Evolutionary conservation across 2,888 invertebrate species (phyloP).

Genomic region (Zele albiditarsus): DNA sequence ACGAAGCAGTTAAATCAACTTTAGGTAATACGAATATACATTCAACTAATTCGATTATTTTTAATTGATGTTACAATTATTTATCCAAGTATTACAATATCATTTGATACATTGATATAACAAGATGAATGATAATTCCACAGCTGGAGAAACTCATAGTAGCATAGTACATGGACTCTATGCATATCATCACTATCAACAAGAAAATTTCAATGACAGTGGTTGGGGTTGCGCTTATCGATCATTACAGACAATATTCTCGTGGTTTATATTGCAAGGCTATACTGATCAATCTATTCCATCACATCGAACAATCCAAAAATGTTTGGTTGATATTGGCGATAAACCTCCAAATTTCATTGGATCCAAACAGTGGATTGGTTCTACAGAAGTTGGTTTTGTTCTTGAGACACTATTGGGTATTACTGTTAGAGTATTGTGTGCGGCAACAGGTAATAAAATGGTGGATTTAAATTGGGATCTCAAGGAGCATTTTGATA

Average conservation of each 20-base stretch:
- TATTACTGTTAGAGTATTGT: constrained; percentile 86
- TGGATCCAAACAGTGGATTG: constrained; percentile 97
- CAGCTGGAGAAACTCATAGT: constrained; percentile 70
- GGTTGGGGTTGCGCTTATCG: constrained; percentile 99
- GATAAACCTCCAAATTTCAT: constrained; percentile 92
- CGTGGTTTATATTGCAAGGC: constrained; percentile 95
- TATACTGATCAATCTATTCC: constrained; percentile 86
- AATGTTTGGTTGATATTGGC: constrained; percentile 93
- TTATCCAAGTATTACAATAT: background rate
- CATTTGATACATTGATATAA: background rate
- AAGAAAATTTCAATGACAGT: constrained; percentile 93
- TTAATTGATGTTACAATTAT: constrained; percentile 49
- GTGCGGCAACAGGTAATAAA: constrained; percentile 90
- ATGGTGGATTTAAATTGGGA: constrained; percentile 86
- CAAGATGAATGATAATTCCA: background rate
- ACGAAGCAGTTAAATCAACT: constrained; percentile 75
- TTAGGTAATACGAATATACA: constrained; percentile 58
- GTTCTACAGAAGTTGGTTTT: constrained; percentile 96
- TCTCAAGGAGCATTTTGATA: constrained; percentile 91
- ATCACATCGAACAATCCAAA: constrained; percentile 89
- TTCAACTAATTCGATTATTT: background rate
- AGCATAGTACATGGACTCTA: constrained; percentile 88
- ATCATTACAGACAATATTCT: constrained; percentile 95
- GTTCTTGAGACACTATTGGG: constrained; percentile 88
- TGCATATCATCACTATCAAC: constrained; percentile 97